Percentiles rank a stretch among this genome's conserved stretches.
phyloP scores from a whole-genome alignment of 92 coral and sea anemone genomes.

The Epizoanthus scotinus region DNA sequence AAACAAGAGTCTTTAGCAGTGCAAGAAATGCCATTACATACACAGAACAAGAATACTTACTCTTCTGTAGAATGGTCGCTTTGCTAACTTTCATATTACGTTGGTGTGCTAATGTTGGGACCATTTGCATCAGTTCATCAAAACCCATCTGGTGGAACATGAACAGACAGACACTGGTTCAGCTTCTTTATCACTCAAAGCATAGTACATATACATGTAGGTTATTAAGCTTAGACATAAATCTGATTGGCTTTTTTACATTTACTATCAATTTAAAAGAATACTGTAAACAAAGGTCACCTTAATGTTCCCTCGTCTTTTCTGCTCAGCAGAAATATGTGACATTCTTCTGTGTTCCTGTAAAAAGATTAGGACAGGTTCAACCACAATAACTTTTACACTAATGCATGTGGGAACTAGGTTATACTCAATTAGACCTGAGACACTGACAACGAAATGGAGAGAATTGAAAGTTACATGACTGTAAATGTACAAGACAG shows the following conservation, averaged over 20 bases:
- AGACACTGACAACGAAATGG: not conserved
- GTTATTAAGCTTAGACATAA: no score
- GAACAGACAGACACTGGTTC: not conserved
- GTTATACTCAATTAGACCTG: no score
- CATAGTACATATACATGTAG: no score
- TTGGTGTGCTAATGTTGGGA: constrained; percentile 89
- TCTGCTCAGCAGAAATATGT: constrained; percentile 97
- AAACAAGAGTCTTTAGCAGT: not conserved
- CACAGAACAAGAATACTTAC: constrained; percentile 51
- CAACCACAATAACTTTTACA: not conserved
- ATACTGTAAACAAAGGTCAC: constrained; percentile 31
- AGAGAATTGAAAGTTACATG: no score
- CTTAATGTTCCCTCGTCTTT: constrained; percentile 92
- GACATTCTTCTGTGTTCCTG: constrained; percentile 94
- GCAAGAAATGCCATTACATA: not conserved
- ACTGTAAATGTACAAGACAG: not conserved
- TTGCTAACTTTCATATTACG: constrained; percentile 91
- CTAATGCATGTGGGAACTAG: not conserved
- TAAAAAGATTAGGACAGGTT: not conserved
- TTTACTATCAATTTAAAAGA: no score
- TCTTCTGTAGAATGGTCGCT: constrained; percentile 89
- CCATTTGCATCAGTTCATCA: constrained; percentile 86
- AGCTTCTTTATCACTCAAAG: not conserved
- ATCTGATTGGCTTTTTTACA: no score
- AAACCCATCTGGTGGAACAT: constrained; percentile 81